Conservation (phyloP, 2,888 invertebrate genomes). For the Xestia c-nigrum region DNA sequence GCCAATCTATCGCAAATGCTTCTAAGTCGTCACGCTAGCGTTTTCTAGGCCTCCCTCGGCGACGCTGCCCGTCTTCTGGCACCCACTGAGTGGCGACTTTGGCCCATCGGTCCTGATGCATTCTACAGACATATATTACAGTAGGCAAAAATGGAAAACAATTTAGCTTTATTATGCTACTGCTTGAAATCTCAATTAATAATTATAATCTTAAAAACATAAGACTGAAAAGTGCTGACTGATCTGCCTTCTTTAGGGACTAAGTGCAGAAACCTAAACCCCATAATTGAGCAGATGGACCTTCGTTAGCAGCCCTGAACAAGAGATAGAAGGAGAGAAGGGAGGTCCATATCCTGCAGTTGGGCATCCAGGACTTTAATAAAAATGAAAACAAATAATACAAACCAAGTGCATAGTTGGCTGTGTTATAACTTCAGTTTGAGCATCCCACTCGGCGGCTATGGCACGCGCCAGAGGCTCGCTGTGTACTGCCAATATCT, state of each 20-base stretch:
- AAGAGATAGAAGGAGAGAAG: not conserved
- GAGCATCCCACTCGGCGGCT: slow-evolving; percentile 98
- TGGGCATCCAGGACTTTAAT: not conserved
- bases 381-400: not conserved
- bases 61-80: no score
- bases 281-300: not conserved
- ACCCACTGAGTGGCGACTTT: no score
- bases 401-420: slow-evolving; percentile 97
- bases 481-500: slow-evolving; percentile 93
- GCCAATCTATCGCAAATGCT: no score
- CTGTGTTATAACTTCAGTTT: slow-evolving; percentile 94
- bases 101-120: no score
- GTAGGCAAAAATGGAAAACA: not conserved
- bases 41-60: no score
- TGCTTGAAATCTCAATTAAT: not conserved
- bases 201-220: not conserved
- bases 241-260: no score
- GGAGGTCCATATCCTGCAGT: not conserved
- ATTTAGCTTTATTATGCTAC: not conserved
- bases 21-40: no score
- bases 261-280: no score
- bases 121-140: no score
- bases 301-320: not conserved
- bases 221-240: not conserved
- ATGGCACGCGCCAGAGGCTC: slow-evolving; percentile 98